Conservation (phyloP, 2,888 invertebrate species). For the Dicyrtoma fusca region DNA sequence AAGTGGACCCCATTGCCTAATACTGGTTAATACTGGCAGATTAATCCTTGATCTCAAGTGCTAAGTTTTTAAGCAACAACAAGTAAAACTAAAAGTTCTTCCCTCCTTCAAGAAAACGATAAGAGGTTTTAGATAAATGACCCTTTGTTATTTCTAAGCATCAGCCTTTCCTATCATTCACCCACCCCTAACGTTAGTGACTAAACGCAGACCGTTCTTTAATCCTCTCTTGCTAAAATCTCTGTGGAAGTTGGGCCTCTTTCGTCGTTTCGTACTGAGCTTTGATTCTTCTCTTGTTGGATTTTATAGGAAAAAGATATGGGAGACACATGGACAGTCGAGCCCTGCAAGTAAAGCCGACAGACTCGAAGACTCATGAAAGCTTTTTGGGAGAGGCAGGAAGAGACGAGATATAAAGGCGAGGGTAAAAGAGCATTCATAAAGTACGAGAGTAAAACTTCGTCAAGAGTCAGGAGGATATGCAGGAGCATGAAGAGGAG, state of each 20-base stretch:
- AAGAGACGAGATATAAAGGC: slow-evolving; percentile 19
- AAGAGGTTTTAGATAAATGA: slow-evolving; percentile 8
- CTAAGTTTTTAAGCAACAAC: too few relatives aligned
- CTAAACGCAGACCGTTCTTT: background rate
- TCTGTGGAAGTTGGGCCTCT: background rate
- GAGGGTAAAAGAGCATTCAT: slow-evolving; percentile 32
- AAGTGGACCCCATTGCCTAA: too few relatives aligned
- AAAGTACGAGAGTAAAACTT: background rate
- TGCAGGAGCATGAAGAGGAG: background rate
- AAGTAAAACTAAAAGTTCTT: too few relatives aligned
- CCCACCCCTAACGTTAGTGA: too few relatives aligned
- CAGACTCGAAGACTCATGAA: slow-evolving; percentile 23
- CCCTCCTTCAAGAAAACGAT: too few relatives aligned
- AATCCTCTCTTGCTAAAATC: background rate
- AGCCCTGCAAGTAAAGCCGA: slow-evolving; percentile 11
- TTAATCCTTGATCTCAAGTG: too few relatives aligned
- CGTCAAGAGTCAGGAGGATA: background rate
- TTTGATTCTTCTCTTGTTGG: too few relatives aligned
- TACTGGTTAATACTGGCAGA: too few relatives aligned
- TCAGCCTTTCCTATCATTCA: background rate
- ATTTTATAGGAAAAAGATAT: too few relatives aligned
- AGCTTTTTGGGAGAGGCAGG: slow-evolving; percentile 34
- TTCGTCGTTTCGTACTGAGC: background rate
- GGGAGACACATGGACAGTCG: too few relatives aligned
- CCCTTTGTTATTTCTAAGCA: slow-evolving; percentile 12